Base-by-base conservation (phyloP, 2,113 vertebrate species). In the Eonycteris spelaea region DNA sequence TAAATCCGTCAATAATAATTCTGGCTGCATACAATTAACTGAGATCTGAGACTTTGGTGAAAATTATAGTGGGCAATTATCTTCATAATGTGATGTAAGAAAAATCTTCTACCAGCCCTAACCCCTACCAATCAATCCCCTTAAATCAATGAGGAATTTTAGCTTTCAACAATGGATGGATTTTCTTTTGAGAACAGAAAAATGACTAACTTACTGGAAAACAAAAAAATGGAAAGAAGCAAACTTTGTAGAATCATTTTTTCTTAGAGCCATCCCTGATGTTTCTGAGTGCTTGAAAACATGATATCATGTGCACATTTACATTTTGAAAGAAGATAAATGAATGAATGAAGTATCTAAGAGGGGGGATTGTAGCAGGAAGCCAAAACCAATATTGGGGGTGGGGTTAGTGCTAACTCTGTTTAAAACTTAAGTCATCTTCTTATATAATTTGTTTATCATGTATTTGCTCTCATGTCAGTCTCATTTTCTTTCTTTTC, bases 1-100 rank as follows among this genome's bases (percentile, higher is more conserved):
- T 28, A 63, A 94, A 74, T 85, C 21, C 94, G 5, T 92, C 77
- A 67, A 19, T 73, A 79, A 71, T 92, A 82, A 83, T 48, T 87
- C 15, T 38, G 43, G 30, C 61, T 67, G 2, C 6, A 24, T n/a
- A 75, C n/a, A 48, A 33, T 79, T 86, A 82, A 38, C 73, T 43
- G 18, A 84, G 80, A 30, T 75, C 59, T 11, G 40, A 74, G 28
- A 61, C 19, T 6, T 73, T 68, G 87, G 51, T 22, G 33, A 48
- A 88, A 78, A 9, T 73, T 91, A 73, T 3, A 68, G 18, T 61
- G 6, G 16, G 2, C 10, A 63, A 3, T 93, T 82, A 30, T 67
- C 10, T 55, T 77, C 48, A 43, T 30, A 14, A 16, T 71, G 33
- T 9, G 40, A 18, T 80, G 84, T 92, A 88, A 30, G 35, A 67